Evolutionary conservation across 2,888 invertebrate genomes (phyloP), one percentile per base, ranked within the genome.

Genomic region (Conchocele bisecta): DNA sequence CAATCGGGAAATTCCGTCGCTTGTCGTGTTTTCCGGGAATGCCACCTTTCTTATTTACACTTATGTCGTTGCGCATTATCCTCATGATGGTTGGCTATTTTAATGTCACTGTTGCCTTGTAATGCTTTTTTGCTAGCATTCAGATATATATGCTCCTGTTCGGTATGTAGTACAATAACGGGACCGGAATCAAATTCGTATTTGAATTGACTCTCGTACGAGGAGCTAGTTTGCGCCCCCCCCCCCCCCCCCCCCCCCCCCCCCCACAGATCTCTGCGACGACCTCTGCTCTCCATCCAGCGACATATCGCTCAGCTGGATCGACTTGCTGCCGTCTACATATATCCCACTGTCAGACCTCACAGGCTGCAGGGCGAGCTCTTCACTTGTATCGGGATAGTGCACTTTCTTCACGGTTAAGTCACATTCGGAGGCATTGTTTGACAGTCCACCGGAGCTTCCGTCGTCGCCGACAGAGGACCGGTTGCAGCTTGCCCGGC

Each of bases 391-490:
- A 13, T 39, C 17, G 4, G 74, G 57, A n/a, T 72, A 51, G 1
- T 51, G 51, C 33, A 69, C 17, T 22, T 68, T 61, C 17, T 71
- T 64, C n/a, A 68, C 39, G 28, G 68, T 69, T 4, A 63, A 33
- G 35, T 70, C 73, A 13, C 67, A 68, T 1, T 64, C 66, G 13
- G 60, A 66, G 17, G 66, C 57, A 57, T 81, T 74, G 53, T 76
- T 81, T 9, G 77, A 67, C 1, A 78, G 66, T 24, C 81, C 84
- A n/a, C 74, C 80, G 15, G 71, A 69, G 24, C 75, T 81, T 28
- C 84, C 82, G 11, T 75, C 74, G 39, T 70, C 79, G 61, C 78
- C 75, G 13, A 79, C 56, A n/a, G n/a, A n/a, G 42, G 81, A 77
- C n/a, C 78, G 72, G 26, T 78, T 80, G 46, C 81, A 76, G 51